phyloP scores from a whole-genome alignment of 1,140 invertebrate genomes.

The Araneus ventricosus region DNA sequence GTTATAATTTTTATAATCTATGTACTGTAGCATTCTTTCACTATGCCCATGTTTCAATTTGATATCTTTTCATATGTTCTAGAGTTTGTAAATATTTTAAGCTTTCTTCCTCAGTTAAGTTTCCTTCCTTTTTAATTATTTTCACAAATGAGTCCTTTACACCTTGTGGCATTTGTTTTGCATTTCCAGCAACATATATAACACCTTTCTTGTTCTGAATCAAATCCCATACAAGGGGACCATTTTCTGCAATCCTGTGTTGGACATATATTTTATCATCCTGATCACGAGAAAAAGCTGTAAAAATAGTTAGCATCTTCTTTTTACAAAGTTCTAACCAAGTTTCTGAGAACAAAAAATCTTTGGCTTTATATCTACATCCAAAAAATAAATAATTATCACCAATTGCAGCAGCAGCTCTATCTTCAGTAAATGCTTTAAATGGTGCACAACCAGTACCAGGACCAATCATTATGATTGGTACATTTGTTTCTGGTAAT shows the following conservation, averaged over 20 bases:
- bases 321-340: slow-evolving; percentile 84
- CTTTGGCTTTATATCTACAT: slow-evolving; percentile 89
- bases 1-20: not conserved
- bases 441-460: slow-evolving; percentile 98
- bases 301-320: slow-evolving; percentile 85
- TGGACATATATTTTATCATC: slow-evolving; percentile 95
- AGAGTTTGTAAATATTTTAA: slow-evolving; percentile 83
- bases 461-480: slow-evolving; percentile 95
- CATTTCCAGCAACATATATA: slow-evolving; percentile 95
- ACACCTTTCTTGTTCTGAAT: slow-evolving; percentile 84
- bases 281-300: slow-evolving; percentile 96
- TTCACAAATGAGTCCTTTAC: slow-evolving; percentile 88
- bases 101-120: slow-evolving; percentile 82
- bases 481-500: slow-evolving; percentile 78
- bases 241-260: slow-evolving; percentile 87
- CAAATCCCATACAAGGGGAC: slow-evolving; percentile 84
- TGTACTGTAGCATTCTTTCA: not conserved
- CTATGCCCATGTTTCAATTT: slow-evolving; percentile 90
- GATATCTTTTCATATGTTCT: slow-evolving; percentile 86
- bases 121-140: slow-evolving; percentile 82
- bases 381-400: slow-evolving; percentile 92
- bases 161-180: slow-evolving; percentile 95
- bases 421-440: slow-evolving; percentile 89
- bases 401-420: slow-evolving; percentile 80
- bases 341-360: slow-evolving; percentile 91